phyloP scores from a whole-genome alignment of 2,888 invertebrate species.

The Brachycybe producta region DNA sequence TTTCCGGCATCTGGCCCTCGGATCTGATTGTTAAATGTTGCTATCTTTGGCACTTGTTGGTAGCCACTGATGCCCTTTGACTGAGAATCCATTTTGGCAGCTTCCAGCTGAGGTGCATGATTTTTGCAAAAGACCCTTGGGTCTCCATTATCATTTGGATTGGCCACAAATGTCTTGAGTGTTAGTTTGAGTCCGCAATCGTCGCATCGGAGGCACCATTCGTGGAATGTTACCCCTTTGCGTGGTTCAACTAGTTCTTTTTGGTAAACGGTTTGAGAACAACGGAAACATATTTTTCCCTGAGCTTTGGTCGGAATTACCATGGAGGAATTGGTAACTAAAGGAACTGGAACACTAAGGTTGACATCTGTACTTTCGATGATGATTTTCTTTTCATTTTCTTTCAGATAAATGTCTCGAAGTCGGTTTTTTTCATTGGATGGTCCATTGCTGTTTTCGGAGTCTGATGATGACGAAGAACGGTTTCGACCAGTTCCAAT shows the following conservation, averaged over 20 bases:
- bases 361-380: too few relatives aligned
- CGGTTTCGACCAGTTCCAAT: too few relatives aligned
- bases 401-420: too few relatives aligned
- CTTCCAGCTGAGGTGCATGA: slow-evolving; percentile 14
- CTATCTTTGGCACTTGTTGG: slow-evolving; percentile 12
- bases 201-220: slow-evolving; percentile 15
- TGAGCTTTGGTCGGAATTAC: background rate
- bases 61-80: slow-evolving; percentile 6
- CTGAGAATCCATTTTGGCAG: slow-evolving; percentile 10
- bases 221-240: slow-evolving; percentile 12
- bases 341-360: too few relatives aligned
- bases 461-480: too few relatives aligned
- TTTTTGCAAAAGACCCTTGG: slow-evolving; percentile 9
- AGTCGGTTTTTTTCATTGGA: too few relatives aligned
- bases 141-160: slow-evolving; percentile 5
- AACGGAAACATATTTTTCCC: background rate
- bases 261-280: slow-evolving; percentile 12
- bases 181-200: slow-evolving; percentile 16
- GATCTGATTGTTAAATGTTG: slow-evolving; percentile 13
- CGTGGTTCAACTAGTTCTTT: slow-evolving; percentile 13
- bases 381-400: too few relatives aligned
- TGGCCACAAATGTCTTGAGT: slow-evolving; percentile 7
- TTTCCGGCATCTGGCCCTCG: slow-evolving; percentile 17
- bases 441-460: too few relatives aligned
- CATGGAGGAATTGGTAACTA: too few relatives aligned